phyloP scores from a whole-genome alignment of 2,888 invertebrate species.

The Tachina grossa region DNA sequence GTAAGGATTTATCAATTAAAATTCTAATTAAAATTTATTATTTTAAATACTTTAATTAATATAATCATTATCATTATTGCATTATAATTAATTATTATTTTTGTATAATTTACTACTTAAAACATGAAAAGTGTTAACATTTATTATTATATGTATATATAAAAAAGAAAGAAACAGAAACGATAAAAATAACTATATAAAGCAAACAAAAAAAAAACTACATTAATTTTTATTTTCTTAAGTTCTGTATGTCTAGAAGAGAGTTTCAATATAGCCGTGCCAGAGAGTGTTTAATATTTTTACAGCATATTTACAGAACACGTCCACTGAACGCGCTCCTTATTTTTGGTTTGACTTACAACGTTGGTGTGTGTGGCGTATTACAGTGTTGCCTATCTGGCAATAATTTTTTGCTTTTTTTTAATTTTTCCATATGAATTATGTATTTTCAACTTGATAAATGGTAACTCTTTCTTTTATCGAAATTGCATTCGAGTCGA shows the following conservation, averaged over 20 bases:
- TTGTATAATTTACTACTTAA: conserved; percentile 69
- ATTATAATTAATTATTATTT: conserved; percentile 59
- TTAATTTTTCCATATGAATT: too few relatives aligned
- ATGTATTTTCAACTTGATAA: too few relatives aligned
- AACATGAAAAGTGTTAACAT: conserved; percentile 59
- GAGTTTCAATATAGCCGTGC: neutral
- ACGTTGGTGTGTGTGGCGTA: too few relatives aligned
- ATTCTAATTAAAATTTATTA: conserved; percentile 64
- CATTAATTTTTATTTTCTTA: conserved; percentile 26
- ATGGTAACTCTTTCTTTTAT: too few relatives aligned
- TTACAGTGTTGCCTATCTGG: too few relatives aligned
- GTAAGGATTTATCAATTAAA: conserved; percentile 64
- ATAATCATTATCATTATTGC: conserved; percentile 38
- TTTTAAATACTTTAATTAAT: conserved; percentile 67
- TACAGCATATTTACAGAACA: too few relatives aligned
- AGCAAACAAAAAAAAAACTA: conserved; percentile 42
- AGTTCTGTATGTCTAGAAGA: neutral
- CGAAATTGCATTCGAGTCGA: too few relatives aligned
- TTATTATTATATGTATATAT: conserved; percentile 34
- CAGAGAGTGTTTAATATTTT: too few relatives aligned
- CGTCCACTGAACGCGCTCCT: too few relatives aligned
- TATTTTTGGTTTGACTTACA: too few relatives aligned
- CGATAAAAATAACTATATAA: conserved; percentile 61
- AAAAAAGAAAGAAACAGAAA: conserved; percentile 24
- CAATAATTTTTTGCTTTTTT: too few relatives aligned